phyloP scores from a whole-genome alignment of 2,797 vertebrate species.

The Oophaga sylvatica region DNA sequence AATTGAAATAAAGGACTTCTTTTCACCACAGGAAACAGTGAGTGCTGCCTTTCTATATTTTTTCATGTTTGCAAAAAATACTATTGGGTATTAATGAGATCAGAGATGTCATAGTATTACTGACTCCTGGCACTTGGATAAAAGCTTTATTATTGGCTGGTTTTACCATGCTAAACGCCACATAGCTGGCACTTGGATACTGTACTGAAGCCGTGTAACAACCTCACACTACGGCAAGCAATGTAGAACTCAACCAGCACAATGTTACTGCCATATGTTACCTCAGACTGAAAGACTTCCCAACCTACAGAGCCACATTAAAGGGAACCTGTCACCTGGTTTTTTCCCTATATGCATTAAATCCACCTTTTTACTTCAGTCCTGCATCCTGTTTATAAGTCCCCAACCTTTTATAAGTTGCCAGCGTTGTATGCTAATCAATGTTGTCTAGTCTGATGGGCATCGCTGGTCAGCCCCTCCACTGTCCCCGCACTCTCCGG shows the following conservation, averaged over 20 bases:
- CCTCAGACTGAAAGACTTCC: not conserved
- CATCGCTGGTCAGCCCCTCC: no score
- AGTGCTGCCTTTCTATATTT: no score
- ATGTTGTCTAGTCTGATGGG: no score
- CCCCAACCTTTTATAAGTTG: no score
- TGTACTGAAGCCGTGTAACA: not conserved
- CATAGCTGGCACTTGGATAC: not conserved
- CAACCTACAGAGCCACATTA: not conserved
- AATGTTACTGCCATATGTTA: not conserved
- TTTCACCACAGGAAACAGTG: no score
- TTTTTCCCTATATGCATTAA: not conserved
- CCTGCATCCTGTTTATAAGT: no score
- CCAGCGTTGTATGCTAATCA: no score
- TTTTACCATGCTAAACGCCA: not conserved
- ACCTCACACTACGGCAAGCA: not conserved
- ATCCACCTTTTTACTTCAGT: no score
- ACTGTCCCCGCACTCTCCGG: no score
- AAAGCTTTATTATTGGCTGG: not conserved
- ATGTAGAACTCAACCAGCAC: not conserved
- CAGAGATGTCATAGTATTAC: not conserved
- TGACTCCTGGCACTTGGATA: not conserved
- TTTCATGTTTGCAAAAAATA: no score
- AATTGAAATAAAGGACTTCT: no score
- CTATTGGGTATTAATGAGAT: not conserved
- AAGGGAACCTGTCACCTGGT: not conserved